Percentiles rank a stretch among this genome's conserved stretches.
Conservation (phyloP, 2,113 vertebrate genomes). For the Daphoenositta chrysoptera region DNA sequence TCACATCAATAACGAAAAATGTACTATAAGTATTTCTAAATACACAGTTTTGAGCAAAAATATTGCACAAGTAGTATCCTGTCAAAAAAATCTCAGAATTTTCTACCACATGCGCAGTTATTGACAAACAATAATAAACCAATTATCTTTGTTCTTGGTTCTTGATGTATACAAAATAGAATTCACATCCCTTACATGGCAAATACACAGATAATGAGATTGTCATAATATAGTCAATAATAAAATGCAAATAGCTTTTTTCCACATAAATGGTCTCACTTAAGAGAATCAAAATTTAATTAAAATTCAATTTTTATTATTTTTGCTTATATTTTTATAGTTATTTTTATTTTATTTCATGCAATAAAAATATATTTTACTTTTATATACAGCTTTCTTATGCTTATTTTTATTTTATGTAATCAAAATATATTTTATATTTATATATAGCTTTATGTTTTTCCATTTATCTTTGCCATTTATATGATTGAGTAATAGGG, state of each 20-base stretch:
- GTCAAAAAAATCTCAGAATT: not conserved
- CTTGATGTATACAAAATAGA: not conserved
- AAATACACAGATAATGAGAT: not conserved
- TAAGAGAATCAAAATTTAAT: not conserved
- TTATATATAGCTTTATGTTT: not conserved
- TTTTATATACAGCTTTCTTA: not conserved
- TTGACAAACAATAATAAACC: not conserved
- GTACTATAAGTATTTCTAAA: not conserved
- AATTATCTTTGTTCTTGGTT: not conserved
- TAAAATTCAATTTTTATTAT: not conserved
- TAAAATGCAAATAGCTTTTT: not conserved
- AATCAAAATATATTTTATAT: not conserved
- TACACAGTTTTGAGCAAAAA: not conserved
- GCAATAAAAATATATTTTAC: not conserved
- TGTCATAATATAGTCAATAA: not conserved
- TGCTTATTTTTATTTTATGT: not conserved
- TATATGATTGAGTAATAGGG: not conserved
- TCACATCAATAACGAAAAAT: not conserved
- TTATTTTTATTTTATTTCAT: not conserved
- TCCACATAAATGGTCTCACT: not conserved
- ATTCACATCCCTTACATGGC: not conserved
- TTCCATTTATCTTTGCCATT: not conserved
- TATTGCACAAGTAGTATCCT: not conserved
- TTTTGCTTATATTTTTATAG: not conserved
- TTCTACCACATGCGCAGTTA: rapidly evolving